A percentile compares a stretch with the other conserved stretches of the same genome.
These are phyloP conservation scores for Aulostomus chinensis DNA, from an alignment of 2,797 vertebrate genomes.

Conservation along the genomic window DNA sequence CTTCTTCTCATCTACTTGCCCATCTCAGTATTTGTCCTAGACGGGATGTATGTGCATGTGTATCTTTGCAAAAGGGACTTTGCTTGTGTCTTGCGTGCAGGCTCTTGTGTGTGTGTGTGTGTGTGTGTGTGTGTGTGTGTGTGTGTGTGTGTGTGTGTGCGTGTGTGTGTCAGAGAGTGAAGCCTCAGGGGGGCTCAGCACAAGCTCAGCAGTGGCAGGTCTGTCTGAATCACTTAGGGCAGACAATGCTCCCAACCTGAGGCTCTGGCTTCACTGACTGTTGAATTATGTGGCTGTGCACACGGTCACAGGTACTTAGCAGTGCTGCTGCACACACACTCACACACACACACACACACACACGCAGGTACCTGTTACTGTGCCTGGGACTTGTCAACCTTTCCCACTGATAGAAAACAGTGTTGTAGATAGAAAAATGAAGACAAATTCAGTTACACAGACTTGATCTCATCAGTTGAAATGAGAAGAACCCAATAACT, in stretches of 20 bases:
- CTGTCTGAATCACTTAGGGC: conserved; percentile 57
- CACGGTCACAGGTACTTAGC: conserved; percentile 42
- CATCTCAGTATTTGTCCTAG: neutral
- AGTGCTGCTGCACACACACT: conserved; percentile 21
- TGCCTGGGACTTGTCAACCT: conserved; percentile 3
- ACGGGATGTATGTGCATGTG: neutral
- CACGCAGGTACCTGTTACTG: conserved; percentile 19
- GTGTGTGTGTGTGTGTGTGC: neutral
- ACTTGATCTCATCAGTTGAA: neutral
- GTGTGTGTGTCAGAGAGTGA: conserved; percentile 19
- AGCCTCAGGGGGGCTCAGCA: conserved; percentile 26
- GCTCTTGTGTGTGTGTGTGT: no score
- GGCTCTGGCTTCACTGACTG: conserved; percentile 43
- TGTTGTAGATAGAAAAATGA: neutral
- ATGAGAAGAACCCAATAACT: neutral
- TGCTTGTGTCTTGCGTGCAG: neutral
- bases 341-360: no score
- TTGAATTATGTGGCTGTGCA: conserved; percentile 47
- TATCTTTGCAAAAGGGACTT: neutral
- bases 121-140: no score
- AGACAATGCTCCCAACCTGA: conserved; percentile 41
- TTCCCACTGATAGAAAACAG: neutral
- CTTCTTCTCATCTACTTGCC: conserved; percentile 2
- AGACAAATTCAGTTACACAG: conserved; percentile 2
- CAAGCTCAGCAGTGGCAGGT: conserved; percentile 31